Evolutionary conservation across 2,113 vertebrate genomes (phyloP), one percentile per base, ranked within the genome.

Genomic region (Stegastes partitus): DNA sequence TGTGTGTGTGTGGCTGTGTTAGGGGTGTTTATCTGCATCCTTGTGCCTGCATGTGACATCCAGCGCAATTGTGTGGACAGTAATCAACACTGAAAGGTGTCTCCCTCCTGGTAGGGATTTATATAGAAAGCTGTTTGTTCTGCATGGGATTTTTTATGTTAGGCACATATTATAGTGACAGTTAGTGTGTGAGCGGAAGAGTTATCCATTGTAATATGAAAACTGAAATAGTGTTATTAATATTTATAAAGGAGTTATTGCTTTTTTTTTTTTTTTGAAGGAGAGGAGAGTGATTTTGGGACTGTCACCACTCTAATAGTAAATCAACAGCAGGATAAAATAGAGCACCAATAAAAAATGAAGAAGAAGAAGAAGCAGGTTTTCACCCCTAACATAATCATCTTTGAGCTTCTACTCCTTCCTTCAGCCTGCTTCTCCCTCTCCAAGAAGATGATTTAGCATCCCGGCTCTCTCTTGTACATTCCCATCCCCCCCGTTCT

Each of bases 191-290:
- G 23, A 42, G 55, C 58, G 19, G 26, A 26, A 23, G 53, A 26
- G 54, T 56, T 54, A 19, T 44, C 6, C 44, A 18, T 18, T 44
- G 34, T 57, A 31, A 66, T 57, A 47, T 25, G 34, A 25, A 66
- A 15, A 11, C 59, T 59, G 23, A 34, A 55, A 75, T 54, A 23
- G 34, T 26, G 39, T 68, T 68, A 74, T 81, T 53, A 59, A 88
- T 88, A 87, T 90, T 83, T 65, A 82, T 70, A 55, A 87, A 86
- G 71, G 49, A 14, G 28, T 73, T 63, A 83, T 79, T 81, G 64
- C 31, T 64, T 64, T 76, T 81, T 71, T 75, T 55, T 26, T 64
- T 64, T 76, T 81, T 71, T 75, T 55, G 19, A 44, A 37, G 31
- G 3, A 39, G 51, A 49, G 21, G 54, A 58, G 31, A 37, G 26